Evolutionary conservation across 2,797 vertebrate species (phyloP), one percentile per base, ranked within the genome.

Genomic region (Gila robusta): DNA sequence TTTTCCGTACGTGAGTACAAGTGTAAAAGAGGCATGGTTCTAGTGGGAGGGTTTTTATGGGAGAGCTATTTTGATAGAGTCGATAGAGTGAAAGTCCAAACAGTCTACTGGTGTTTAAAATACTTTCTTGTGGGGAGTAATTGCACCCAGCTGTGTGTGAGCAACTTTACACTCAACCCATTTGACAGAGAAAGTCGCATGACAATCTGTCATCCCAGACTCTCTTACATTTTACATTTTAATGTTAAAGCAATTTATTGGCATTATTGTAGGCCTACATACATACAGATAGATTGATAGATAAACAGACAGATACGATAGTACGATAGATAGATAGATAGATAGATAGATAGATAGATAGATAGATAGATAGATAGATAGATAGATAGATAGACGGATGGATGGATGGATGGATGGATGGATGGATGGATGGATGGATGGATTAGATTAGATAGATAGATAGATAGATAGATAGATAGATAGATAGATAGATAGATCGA

Each of bases 61-160:
- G 93, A 89, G 87, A 93, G 91, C 91, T 93, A 91, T 93, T 94
- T 92, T 93, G 91, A 94, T 92, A 87, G 88, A 91, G 91, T 86
- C 89, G 92, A 94, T 94, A 91, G 91, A 86, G 86, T 87, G 49
- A 72, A 67, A 72, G 91, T 71, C 87, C 90, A 87, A 86, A 88
- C 89, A 92, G 84, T 89, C 90, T 66, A 64, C 72, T 93, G 87
- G 79, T 93, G 91, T 93, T 93, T 93, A 93, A 93, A 94, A 93
- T 92, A 90, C 90, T 90, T 93, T 93, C 91, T 93, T 92, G 90
- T 92, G 93, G 93, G 4, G 88, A 89, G 87, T 94, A 95, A 95
- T 94, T 94, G 93, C 91, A 92, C 90, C 88, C 94, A 95, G 93
- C 93, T 95, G 94, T 92, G 91, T 93, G 93, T 88, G 52, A 93